Percentiles rank a stretch among this genome's conserved stretches.
These are phyloP conservation scores for Lutraria rhynchaena DNA, from an alignment of 1,140 invertebrate species.

Conservation along the genomic window DNA sequence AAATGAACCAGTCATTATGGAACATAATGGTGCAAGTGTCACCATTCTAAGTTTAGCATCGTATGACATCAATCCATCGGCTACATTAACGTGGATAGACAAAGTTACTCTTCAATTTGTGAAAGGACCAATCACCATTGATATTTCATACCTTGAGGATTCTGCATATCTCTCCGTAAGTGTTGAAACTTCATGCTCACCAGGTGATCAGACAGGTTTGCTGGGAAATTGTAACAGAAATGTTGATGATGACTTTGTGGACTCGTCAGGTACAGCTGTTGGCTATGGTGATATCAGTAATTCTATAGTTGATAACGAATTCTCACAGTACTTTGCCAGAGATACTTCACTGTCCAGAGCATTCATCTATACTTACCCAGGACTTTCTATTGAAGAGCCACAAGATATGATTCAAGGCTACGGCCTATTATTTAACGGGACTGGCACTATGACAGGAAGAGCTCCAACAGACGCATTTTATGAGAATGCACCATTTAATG, in stretches of 20 bases:
- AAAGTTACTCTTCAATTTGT: constrained; percentile 49
- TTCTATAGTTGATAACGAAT: constrained; percentile 37
- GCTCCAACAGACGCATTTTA: constrained; percentile 30
- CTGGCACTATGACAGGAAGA: constrained; percentile 48
- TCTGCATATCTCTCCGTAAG: constrained; percentile 32
- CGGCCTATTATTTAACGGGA: constrained; percentile 57
- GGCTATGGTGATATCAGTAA: constrained; percentile 40
- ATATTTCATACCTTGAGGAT: constrained; percentile 46
- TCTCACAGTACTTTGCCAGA: constrained; percentile 26
- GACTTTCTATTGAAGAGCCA: constrained; percentile 20
- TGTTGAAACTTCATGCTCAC: constrained; percentile 15
- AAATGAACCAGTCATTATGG: constrained; percentile 30
- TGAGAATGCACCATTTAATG: constrained; percentile 41
- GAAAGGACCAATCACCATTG: constrained; percentile 14
- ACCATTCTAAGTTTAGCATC: constrained; percentile 45
- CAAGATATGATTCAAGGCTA: constrained; percentile 26
- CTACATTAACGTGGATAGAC: constrained; percentile 45
- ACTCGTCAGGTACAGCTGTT: neutral
- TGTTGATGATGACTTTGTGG: constrained; percentile 60
- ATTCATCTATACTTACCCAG: constrained; percentile 58
- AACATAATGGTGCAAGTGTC: constrained; percentile 38
- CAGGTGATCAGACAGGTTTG: constrained; percentile 48
- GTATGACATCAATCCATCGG: constrained; percentile 12
- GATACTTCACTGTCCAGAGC: neutral
- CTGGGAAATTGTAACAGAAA: constrained; percentile 64